A percentile compares a stretch with the other conserved stretches of the same genome.
Evolutionary conservation across 2,888 invertebrate species (phyloP).

Genomic region (Xestoiulus laeticollis): DNA sequence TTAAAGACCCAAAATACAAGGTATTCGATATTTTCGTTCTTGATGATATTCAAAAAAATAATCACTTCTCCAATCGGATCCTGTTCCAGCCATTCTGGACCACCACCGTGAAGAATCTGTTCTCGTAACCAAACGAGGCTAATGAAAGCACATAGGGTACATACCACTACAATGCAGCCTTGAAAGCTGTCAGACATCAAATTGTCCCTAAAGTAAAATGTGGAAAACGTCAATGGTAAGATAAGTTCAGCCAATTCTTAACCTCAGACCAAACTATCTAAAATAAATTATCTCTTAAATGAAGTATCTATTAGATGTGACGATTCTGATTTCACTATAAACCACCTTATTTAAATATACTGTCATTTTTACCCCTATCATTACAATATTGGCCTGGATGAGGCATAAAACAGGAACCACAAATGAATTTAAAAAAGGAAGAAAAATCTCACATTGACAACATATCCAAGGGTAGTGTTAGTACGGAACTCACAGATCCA

Average conservation of each 20-base stretch:
- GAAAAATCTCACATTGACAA: conserved; percentile 76
- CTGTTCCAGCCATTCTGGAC: conserved; percentile 93
- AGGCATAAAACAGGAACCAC: not conserved
- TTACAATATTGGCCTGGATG: no score
- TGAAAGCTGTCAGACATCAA: conserved; percentile 93
- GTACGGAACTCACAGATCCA: conserved; percentile 79
- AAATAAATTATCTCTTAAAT: no score
- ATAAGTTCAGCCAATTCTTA: no score
- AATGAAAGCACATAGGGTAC: conserved; percentile 95
- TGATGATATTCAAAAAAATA: not conserved
- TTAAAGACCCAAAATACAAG: not conserved
- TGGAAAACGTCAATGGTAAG: not conserved
- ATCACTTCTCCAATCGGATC: conserved; percentile 64
- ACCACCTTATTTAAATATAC: no score
- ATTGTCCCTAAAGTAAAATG: conserved; percentile 73
- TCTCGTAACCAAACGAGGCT: conserved; percentile 97
- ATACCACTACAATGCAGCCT: conserved; percentile 95
- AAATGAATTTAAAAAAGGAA: not conserved
- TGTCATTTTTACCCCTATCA: no score
- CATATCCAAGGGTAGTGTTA: conserved; percentile 90
- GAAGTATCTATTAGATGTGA: no score
- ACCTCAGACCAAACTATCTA: no score
- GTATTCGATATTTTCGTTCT: not conserved
- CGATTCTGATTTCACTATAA: no score
- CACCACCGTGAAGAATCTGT: conserved; percentile 97